Evolutionary conservation across 2,797 vertebrate genomes (phyloP).

Genomic region (Nothura maculosa): DNA sequence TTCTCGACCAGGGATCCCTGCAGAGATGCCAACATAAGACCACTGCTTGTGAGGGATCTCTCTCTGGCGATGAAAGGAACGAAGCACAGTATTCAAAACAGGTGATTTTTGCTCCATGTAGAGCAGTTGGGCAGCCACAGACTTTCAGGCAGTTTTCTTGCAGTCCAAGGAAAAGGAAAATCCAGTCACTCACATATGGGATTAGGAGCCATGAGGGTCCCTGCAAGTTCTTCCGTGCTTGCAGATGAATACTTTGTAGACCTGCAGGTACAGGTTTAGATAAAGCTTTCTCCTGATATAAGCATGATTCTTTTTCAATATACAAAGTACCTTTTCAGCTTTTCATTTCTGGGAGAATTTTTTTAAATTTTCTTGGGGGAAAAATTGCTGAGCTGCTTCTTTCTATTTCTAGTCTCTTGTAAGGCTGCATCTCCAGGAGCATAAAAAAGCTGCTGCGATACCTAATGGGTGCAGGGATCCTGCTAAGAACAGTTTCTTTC

Average conservation of each 20-base stretch:
- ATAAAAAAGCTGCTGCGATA: accelerated
- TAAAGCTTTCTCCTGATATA: background rate
- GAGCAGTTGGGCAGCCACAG: background rate
- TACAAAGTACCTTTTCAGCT: background rate
- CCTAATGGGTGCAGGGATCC: accelerated
- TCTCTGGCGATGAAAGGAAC: background rate
- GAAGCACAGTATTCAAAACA: background rate
- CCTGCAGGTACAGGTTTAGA: background rate
- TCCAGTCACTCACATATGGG: background rate
- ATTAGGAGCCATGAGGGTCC: background rate
- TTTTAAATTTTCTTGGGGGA: background rate
- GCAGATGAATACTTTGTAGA: background rate
- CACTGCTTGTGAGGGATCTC: background rate
- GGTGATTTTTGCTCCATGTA: background rate
- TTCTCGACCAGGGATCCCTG: background rate
- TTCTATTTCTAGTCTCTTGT: background rate
- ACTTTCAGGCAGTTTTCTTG: background rate
- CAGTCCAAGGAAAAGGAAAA: background rate
- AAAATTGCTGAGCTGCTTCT: background rate
- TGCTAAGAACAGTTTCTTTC: background rate
- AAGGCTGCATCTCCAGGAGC: background rate
- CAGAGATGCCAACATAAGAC: background rate
- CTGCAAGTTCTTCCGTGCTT: background rate
- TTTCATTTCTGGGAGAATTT: background rate
- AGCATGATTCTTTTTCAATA: background rate